These are phyloP conservation scores for Pandemis heparana DNA, from an alignment of 2,888 invertebrate genomes.

Conservation along the genomic window DNA sequence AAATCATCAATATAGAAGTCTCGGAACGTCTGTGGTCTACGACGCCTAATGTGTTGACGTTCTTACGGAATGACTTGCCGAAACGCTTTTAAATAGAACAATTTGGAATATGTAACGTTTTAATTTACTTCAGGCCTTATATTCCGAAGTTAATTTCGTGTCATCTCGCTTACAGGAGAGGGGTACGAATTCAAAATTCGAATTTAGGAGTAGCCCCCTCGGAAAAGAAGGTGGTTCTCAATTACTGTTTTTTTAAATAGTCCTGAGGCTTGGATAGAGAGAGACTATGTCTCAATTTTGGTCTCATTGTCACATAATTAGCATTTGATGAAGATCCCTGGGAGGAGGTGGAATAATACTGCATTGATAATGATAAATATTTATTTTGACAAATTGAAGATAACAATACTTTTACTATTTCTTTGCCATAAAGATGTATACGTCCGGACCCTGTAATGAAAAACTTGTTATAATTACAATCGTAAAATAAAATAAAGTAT, in stretches of 20 bases:
- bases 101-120: not conserved
- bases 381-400: conserved; percentile 13
- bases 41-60: conserved; percentile 60
- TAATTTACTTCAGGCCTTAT: not conserved
- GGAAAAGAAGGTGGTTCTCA: no score
- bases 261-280: no score
- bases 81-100: not conserved
- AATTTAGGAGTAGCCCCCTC: no score
- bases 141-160: no score
- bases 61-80: conserved; percentile 9
- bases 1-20: conserved; percentile 71
- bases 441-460: conserved; percentile 2
- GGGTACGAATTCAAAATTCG: no score
- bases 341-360: conserved; percentile 10
- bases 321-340: no score
- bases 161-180: no score
- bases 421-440: not conserved
- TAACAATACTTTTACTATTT: not conserved
- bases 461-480: not conserved
- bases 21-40: conserved; percentile 49
- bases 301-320: no score
- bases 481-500: not conserved
- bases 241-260: no score
- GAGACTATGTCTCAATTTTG: no score
- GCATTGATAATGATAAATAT: conserved; percentile 3